phyloP scores from a whole-genome alignment of 2,888 invertebrate species.

The Pardosa pseudoannulata region DNA sequence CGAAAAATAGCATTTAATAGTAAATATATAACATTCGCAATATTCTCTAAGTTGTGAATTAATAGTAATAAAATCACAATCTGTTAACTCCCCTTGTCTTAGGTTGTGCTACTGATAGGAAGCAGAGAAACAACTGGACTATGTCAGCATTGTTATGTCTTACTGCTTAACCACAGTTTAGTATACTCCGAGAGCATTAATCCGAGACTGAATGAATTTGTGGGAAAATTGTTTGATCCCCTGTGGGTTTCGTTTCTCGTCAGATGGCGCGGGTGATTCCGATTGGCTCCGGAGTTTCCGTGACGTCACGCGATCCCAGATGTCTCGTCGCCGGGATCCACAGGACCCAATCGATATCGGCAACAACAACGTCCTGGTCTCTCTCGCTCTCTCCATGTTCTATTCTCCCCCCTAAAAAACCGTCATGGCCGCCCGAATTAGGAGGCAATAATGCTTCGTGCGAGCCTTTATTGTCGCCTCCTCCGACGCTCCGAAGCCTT shows the following conservation, averaged over 20 bases:
- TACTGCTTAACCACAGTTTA: too few species aligned
- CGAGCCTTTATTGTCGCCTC: not conserved
- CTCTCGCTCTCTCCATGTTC: too few species aligned
- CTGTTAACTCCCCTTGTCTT: too few species aligned
- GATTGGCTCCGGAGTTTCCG: not conserved
- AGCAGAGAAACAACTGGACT: too few species aligned
- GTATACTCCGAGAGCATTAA: too few species aligned
- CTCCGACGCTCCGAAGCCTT: not conserved
- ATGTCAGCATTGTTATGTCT: too few species aligned
- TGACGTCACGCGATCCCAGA: slow-evolving; percentile 13
- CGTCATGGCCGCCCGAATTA: not conserved
- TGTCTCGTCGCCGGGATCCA: not conserved
- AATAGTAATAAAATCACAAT: too few species aligned
- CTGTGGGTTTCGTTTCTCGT: not conserved
- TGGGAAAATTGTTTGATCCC: not conserved
- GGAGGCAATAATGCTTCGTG: not conserved
- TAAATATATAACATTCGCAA: too few species aligned
- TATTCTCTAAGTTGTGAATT: too few species aligned
- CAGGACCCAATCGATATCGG: not conserved
- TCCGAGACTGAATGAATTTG: too few species aligned
- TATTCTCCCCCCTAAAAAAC: not conserved
- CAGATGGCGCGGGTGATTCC: not conserved
- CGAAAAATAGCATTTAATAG: too few species aligned
- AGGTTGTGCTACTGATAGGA: too few species aligned
- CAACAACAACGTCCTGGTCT: not conserved